These are phyloP conservation scores for Cariama cristata DNA, from an alignment of 2,113 vertebrate genomes.

Conservation along the genomic window DNA sequence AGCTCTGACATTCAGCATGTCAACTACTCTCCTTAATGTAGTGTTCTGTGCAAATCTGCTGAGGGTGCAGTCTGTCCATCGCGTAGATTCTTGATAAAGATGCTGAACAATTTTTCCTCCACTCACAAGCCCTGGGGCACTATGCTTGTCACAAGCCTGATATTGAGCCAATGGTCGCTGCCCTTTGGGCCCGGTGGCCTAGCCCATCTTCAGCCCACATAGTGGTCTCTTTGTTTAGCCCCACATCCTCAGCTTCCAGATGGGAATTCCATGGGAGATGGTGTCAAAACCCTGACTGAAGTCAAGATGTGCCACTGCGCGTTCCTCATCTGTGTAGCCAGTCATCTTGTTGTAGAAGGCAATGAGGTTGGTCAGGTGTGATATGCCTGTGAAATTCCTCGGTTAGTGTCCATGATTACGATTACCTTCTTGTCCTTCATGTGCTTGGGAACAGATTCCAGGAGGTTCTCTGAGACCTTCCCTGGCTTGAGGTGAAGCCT, in stretches of 20 bases:
- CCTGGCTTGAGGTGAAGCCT: neutral
- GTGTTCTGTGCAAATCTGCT: neutral
- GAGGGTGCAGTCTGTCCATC: neutral
- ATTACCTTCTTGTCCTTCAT: neutral
- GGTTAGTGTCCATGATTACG: neutral
- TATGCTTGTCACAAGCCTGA: neutral
- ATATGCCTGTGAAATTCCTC: neutral
- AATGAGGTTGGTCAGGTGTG: neutral
- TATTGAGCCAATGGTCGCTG: neutral
- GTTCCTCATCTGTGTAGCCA: neutral
- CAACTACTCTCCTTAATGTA: neutral
- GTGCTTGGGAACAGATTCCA: neutral
- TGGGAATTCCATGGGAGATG: neutral
- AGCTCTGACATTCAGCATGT: neutral
- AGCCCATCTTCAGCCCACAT: neutral
- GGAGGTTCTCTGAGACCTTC: neutral
- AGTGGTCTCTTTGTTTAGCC: neutral
- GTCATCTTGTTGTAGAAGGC: neutral
- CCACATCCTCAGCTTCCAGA: neutral
- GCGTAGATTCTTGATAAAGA: neutral
- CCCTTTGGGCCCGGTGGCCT: neutral
- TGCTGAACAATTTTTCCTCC: neutral
- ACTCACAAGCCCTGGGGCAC: neutral
- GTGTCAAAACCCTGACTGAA: neutral
- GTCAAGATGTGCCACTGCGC: neutral